Evolutionary conservation across 2,113 vertebrate genomes (phyloP).

Genomic region (Macroglossus sobrinus): DNA sequence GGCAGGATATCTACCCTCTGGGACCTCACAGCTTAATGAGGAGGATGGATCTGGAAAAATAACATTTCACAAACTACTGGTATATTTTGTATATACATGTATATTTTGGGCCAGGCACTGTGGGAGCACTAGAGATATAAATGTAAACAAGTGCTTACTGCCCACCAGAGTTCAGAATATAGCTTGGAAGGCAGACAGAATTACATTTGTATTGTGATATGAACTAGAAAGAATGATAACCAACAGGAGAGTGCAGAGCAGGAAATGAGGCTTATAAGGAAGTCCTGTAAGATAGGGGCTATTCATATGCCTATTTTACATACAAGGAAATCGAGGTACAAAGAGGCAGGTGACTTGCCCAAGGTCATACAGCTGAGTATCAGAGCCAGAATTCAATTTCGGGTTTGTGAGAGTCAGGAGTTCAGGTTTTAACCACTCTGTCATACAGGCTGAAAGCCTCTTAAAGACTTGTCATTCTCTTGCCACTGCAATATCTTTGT

Average conservation of each 20-base stretch:
- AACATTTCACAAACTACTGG: slow-evolving; percentile 9
- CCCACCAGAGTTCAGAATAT: slow-evolving; percentile 1
- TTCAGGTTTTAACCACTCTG: not conserved
- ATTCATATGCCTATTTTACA: not conserved
- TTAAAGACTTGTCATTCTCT: not conserved
- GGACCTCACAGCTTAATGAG: slow-evolving; percentile 10
- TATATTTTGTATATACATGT: not conserved
- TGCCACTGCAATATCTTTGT: not conserved
- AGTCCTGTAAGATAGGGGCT: not conserved
- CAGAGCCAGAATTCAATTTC: not conserved
- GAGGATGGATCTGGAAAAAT: slow-evolving; percentile 26
- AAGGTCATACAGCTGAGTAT: not conserved
- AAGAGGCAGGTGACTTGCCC: not conserved
- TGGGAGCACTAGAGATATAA: slow-evolving; percentile 8
- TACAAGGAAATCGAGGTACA: not conserved
- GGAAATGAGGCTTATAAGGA: not conserved
- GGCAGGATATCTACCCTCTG: not conserved
- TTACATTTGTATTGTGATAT: not conserved
- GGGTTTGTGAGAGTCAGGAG: not conserved
- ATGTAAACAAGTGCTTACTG: slow-evolving; percentile 20
- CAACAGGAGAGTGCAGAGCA: not conserved
- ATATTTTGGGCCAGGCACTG: not conserved
- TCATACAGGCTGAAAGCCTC: not conserved
- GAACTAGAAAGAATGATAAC: slow-evolving; percentile 21
- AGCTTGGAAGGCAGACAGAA: slow-evolving; percentile 20